Base-by-base conservation (phyloP, 2,888 invertebrate genomes). In the Autographa gamma region DNA sequence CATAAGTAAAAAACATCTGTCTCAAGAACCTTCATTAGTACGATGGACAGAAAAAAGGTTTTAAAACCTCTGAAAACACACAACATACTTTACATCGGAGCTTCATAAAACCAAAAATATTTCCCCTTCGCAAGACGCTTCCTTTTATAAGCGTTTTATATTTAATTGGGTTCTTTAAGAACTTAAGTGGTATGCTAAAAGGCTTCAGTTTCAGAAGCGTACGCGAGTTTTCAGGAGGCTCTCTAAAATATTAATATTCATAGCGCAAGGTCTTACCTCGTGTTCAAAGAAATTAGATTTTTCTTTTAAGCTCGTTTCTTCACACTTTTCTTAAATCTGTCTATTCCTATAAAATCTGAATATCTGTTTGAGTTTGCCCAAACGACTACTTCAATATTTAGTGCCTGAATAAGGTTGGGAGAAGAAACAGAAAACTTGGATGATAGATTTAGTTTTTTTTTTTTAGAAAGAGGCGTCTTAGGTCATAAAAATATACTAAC, bases 151-250 rank as follows among this genome's bases (percentile, higher is more conserved):
- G 58, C 80, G 66, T 71, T 74, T 77, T 74, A 65, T 76, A 74
- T 82, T 73, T 83, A 83, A 82, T 82, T 82, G 79, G 79, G 73
- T 81, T 81, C 74, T 71, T 61, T 79, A 82, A 72, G 73, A 74
- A 59, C 60, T 80, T 83, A 77, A 83, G 75, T 77, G 64, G 74
- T 60, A 73, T 68, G 70, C 73, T 78, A 74, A 81, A 78, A 80
- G 63, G 71, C 66, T 77, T 60, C 34, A 61, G 73, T 60, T 76
- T 75, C 68, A 63, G 52, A 59, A 81, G 71, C 73, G 76, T 77
- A 61, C 65, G 52, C 48, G 58, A 63, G 38, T 54, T 69, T 71
- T 67, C 66, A 68, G 31, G 18, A 60, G 71, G 60, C 71, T 81
- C 74, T 73, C 41, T 59, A 71, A 81, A 72, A 74, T 76, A 71